Evolutionary conservation across 2,113 vertebrate genomes (phyloP), one percentile per base, ranked within the genome.

Genomic region (Caretta caretta): DNA sequence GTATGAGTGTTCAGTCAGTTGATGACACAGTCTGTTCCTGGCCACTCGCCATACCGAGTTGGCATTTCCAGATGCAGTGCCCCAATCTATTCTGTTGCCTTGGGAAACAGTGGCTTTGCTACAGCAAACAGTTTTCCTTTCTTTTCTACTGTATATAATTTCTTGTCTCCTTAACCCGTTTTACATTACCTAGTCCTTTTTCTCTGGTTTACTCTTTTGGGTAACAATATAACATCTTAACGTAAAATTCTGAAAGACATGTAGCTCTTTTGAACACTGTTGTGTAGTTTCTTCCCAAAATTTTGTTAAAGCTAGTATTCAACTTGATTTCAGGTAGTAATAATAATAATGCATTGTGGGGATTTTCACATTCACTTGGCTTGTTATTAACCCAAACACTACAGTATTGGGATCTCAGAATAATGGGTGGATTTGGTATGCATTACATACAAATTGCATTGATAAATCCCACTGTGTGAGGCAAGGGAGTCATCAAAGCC

Each of bases 1-100:
- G 86, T 86, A 2, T 12, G 89, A 84, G 46, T 83, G 94, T 87
- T 8, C 25, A 86, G 93, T 93, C 86, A 90, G 65, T 38, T 72
- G 65, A 17, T n/a, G 35, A 14, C 35, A 69, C 35, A 69, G 35
- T n/a, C 35, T 4, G 35, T 93, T 83, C 92, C 94, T 97, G 96
- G 96, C 93, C 27, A 1, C 29, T 87, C 91, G 96, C 96, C 95
- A 57, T 78, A 57, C 92, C 92, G 91, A 97, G 93, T 95, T 0
- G 35, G 94, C 97, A 87, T 96, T 97, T 97, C 92, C 92, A 96
- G 90, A 89, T 93, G 88, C 90, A 53, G 0, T 69, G 81, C 84
- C 84, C 81, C 78, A 78, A 0, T 94, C 90, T 7, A 1, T 83
- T 96, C 65, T 50, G 83, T 91, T 91, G 87, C 88, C 92, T 95